These are phyloP conservation scores for Gambelia wislizenii DNA, from an alignment of 2,797 vertebrate species.

Conservation along the genomic window DNA sequence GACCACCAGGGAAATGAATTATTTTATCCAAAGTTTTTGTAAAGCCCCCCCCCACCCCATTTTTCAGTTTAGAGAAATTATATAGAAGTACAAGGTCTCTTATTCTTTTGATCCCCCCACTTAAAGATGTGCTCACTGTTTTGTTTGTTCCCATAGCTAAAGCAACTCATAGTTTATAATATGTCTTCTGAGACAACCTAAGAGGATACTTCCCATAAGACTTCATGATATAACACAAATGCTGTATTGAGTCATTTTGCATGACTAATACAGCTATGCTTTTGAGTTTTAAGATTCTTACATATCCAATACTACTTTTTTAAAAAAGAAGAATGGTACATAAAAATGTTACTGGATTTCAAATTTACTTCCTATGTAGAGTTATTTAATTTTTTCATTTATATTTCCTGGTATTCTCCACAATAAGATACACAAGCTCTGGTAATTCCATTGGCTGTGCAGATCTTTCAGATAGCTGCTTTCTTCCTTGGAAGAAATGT, in stretches of 20 bases:
- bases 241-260: slow-evolving; percentile 31
- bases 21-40: neutral
- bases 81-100: neutral
- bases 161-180: slow-evolving; percentile 2
- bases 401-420: neutral
- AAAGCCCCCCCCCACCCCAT: too few species aligned
- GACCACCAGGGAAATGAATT: too few species aligned
- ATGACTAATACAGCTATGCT: slow-evolving; percentile 26
- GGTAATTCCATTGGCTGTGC: neutral
- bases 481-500: neutral
- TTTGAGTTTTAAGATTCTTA: slow-evolving; percentile 39
- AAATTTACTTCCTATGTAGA: slow-evolving; percentile 19
- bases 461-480: neutral
- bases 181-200: slow-evolving; percentile 26
- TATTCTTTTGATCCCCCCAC: neutral
- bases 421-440: neutral
- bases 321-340: slow-evolving; percentile 41
- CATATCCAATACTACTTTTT: slow-evolving; percentile 36
- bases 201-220: neutral
- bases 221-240: slow-evolving; percentile 40
- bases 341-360: slow-evolving; percentile 39
- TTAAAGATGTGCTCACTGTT: neutral
- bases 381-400: slow-evolving; percentile 19
- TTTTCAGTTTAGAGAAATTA: neutral
- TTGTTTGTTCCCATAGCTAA: neutral